These are phyloP conservation scores for Plagiodera versicolora DNA, from an alignment of 2,888 invertebrate species.

Conservation along the genomic window DNA sequence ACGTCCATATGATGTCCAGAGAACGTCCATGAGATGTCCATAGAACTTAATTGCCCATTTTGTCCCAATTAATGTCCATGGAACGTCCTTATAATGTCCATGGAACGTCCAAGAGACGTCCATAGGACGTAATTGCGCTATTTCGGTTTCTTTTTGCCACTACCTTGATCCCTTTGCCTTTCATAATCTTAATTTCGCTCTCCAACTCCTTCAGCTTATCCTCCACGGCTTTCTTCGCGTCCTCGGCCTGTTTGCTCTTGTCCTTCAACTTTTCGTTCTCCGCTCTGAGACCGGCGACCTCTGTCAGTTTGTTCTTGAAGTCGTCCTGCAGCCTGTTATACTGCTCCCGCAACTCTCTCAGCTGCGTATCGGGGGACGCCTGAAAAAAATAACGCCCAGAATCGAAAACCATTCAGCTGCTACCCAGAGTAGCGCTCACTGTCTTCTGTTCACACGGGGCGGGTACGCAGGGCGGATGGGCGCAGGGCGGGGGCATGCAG, in stretches of 20 bases:
- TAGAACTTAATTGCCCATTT: too few species aligned
- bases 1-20: too few species aligned
- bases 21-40: too few species aligned
- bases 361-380: constrained; percentile 61
- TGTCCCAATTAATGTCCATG: too few species aligned
- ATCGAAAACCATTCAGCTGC: too few species aligned
- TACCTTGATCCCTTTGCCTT: constrained; percentile 44
- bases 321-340: constrained; percentile 67
- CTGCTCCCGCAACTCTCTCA: constrained; percentile 63
- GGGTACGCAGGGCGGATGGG: constrained; percentile 43
- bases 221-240: constrained; percentile 61
- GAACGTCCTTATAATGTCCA: too few species aligned
- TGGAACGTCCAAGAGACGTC: too few species aligned
- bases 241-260: constrained; percentile 51
- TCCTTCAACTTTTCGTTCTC: constrained; percentile 58
- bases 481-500: constrained; percentile 46
- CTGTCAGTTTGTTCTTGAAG: constrained; percentile 68
- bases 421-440: background rate
- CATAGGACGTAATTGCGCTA: too few species aligned
- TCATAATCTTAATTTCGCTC: constrained; percentile 55
- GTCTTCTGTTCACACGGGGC: constrained; percentile 33
- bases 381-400: constrained; percentile 31
- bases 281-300: constrained; percentile 61
- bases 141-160: too few species aligned
- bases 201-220: constrained; percentile 63